These are phyloP conservation scores for Malurus elegans DNA, from an alignment of 2,113 vertebrate species.

Conservation along the genomic window DNA sequence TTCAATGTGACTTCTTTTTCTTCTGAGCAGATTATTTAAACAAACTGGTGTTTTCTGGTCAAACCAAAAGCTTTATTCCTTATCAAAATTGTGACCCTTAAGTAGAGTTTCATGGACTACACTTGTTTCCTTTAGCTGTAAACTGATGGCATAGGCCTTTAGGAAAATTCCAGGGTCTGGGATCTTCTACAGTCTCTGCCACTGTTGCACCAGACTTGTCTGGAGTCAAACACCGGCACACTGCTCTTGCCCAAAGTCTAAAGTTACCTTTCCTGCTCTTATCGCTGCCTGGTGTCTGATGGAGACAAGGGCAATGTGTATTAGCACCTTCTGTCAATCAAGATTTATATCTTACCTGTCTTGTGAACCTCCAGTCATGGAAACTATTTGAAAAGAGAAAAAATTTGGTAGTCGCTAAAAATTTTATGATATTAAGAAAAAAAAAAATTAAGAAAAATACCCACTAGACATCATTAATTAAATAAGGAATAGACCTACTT, in stretches of 20 bases:
- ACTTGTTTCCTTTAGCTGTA: neutral
- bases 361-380: neutral
- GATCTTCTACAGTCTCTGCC: neutral
- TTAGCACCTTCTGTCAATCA: neutral
- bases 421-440: neutral
- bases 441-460: neutral
- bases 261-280: neutral
- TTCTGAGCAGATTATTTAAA: neutral
- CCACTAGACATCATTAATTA: neutral
- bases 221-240: neutral
- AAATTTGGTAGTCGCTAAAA: neutral
- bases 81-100: neutral
- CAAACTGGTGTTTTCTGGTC: neutral
- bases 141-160: neutral
- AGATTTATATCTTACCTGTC: neutral
- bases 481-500: neutral
- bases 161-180: neutral
- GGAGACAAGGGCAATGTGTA: neutral
- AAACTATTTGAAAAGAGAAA: neutral
- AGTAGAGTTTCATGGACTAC: fast-evolving
- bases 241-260: neutral
- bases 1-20: neutral
- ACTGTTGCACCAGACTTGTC: neutral
- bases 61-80: neutral
- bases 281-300: neutral